Percentiles rank a stretch among this genome's conserved stretches.
Conservation (phyloP, 30 jellyfish, hydroid and myxozoan genomes). For the Aurelia sp. region DNA sequence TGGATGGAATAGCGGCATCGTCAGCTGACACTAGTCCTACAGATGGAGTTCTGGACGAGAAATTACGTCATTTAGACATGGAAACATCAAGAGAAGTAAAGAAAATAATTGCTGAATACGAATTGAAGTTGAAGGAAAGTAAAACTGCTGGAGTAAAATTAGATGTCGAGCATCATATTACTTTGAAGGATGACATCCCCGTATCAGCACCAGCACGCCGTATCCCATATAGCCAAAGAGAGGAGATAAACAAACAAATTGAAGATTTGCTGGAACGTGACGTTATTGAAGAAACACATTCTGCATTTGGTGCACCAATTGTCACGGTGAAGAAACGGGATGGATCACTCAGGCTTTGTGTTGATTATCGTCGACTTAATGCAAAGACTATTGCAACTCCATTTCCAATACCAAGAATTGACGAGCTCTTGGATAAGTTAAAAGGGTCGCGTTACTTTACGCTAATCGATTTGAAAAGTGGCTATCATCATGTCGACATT, state of each 20-base stretch:
- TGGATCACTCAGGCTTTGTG: not conserved
- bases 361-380: not conserved
- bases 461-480: conserved; percentile 2
- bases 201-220: conserved; percentile 21
- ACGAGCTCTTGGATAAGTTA: conserved; percentile 19
- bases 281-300: not conserved
- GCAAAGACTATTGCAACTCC: not conserved
- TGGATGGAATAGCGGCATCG: no score
- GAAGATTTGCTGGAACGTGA: not conserved
- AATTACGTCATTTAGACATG: not conserved
- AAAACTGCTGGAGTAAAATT: no score
- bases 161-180: not conserved
- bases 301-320: not conserved
- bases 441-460: not conserved
- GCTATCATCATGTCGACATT: not conserved
- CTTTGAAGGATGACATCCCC: not conserved
- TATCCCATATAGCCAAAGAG: conserved; percentile 41
- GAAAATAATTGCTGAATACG: no score
- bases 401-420: conserved; percentile 5
- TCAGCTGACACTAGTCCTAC: no score
- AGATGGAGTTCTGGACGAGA: no score
- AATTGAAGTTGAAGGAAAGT: no score
- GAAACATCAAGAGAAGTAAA: not conserved
- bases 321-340: conserved; percentile 11
- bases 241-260: not conserved